Conservation (phyloP, 2,113 vertebrate species). For the Dasyornis broadbenti region DNA sequence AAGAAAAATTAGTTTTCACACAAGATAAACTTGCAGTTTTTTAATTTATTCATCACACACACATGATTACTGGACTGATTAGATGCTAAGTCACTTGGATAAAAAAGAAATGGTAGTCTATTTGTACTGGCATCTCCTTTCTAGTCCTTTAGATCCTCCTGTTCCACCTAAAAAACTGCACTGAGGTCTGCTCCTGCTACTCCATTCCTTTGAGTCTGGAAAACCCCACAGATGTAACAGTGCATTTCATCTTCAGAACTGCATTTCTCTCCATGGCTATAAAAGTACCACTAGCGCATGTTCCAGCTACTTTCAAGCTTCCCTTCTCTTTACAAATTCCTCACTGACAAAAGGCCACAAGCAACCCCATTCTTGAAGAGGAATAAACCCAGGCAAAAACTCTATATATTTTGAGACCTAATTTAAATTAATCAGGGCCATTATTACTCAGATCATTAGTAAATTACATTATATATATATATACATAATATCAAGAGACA, state of each 20-base stretch:
- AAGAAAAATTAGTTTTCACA: constrained; percentile 47
- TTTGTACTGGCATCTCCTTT: background rate
- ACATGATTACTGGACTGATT: background rate
- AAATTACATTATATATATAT: background rate
- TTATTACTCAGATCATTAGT: background rate
- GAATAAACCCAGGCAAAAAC: background rate
- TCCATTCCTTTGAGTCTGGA: background rate
- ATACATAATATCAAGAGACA: background rate
- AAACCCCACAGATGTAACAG: background rate
- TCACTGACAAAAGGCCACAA: background rate
- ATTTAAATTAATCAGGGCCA: background rate
- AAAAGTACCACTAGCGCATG: background rate
- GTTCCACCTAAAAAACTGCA: background rate
- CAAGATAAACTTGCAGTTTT: background rate
- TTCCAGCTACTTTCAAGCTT: background rate
- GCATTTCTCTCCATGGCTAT: background rate
- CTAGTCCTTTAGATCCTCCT: background rate
- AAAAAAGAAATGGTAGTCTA: background rate
- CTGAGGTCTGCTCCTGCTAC: background rate
- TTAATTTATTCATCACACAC: background rate
- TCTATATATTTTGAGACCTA: background rate
- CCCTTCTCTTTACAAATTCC: background rate
- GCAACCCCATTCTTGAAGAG: background rate
- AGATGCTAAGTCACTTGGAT: background rate
- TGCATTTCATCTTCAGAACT: background rate